Base-by-base conservation (phyloP, 2,888 invertebrate species). In the Pyrrhia umbra region DNA sequence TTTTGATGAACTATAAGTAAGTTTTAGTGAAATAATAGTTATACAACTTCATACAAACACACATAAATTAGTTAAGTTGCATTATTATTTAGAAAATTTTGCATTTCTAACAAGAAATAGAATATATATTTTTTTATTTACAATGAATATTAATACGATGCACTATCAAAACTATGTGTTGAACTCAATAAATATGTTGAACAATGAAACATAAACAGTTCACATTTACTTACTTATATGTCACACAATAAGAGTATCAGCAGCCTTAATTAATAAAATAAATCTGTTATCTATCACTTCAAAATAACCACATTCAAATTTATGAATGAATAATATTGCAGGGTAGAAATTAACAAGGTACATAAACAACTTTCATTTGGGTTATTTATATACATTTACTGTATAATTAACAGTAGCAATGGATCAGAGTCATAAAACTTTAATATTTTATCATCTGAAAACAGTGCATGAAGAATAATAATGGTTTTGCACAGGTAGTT, bases 401-500 rank as follows among this genome's bases (percentile, higher is more conserved):
- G 20, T 9, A 27, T 18, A n/a, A 13, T 13, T 27, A 6, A 39
- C 6, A 43, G 10, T 27, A 30, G 5, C 6, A 25, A 16, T 34
- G 6, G n/a, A 30, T 9, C 5, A 23, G 15, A 51, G 37, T 21
- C 39, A 54, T 39, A 21, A 18, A 57, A 34, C 43, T 43, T 40
- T 30, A 43, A 45, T 27, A 52, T 54, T 39, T 20, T 15, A 55
- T 10, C 49, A 69, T 50, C 8, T 57, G 27, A 62, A 16, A 69
- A 39, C 56, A 56, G 52, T 54, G 37, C 30, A 18, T 10, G 23
- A 30, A 37, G 15, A 57, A 65, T 70, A 62, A 60, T 70, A 70
- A 52, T 59, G 55, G 52, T 40, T 67, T 63, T 45, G 62, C 42
- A 68, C 50, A 75, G 56, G 61, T 68, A 70, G 60, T 43, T 34